A percentile compares a stretch with the other conserved stretches of the same genome.
phyloP scores from a whole-genome alignment of 2,888 invertebrate genomes.

The Cerastis leucographa region DNA sequence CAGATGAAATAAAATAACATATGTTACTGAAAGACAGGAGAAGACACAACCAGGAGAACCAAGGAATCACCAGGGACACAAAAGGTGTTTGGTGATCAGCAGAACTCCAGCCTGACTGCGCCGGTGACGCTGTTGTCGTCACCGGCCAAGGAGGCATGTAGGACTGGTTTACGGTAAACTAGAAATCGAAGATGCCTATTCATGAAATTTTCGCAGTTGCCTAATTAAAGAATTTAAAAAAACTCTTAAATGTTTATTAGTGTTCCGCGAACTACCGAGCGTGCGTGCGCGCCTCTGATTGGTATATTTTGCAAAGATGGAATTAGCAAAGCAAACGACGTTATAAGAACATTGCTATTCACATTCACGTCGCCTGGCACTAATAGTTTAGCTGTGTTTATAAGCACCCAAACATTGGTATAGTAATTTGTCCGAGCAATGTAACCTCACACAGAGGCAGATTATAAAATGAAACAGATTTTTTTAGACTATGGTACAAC shows the following conservation, averaged over 20 bases:
- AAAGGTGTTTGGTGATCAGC: slow-evolving; percentile 45
- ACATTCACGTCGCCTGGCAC: background rate
- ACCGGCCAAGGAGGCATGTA: slow-evolving; percentile 6
- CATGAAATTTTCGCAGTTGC: background rate
- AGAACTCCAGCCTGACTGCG: slow-evolving; percentile 19
- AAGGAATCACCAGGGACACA: slow-evolving; percentile 38
- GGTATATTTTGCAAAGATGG: background rate
- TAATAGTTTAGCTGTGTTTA: background rate
- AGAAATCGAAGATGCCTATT: too few species aligned
- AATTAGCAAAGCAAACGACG: background rate
- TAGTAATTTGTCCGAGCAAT: background rate
- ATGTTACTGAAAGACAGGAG: slow-evolving; percentile 2
- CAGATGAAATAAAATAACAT: background rate
- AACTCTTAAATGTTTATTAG: background rate
- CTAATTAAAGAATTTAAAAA: background rate
- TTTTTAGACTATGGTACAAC: background rate
- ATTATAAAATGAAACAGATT: slow-evolving; percentile 9
- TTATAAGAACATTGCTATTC: background rate
- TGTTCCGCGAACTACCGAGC: too few species aligned
- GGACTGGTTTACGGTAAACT: background rate
- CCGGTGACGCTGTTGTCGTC: slow-evolving; percentile 53
- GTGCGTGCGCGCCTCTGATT: too few species aligned
- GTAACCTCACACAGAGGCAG: background rate
- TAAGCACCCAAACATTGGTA: background rate
- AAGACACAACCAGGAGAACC: slow-evolving; percentile 3